A percentile compares a stretch with the other conserved stretches of the same genome.
These are phyloP conservation scores for Meloidogyne chitwoodi DNA, from an alignment of 1,140 invertebrate genomes.

Conservation along the genomic window DNA sequence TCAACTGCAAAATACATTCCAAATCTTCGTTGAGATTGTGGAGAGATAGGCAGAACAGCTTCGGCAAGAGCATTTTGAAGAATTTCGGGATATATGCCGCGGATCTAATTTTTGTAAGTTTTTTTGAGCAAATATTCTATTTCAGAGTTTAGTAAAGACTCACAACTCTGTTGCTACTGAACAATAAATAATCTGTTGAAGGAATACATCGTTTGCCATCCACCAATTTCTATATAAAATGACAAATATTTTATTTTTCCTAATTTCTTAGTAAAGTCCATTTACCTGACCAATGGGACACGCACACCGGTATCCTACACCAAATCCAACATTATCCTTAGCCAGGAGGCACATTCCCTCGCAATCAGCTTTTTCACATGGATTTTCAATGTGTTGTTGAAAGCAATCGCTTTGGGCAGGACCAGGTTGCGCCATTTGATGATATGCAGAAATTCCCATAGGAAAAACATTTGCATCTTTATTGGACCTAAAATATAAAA, in stretches of 20 bases:
- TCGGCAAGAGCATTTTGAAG: constrained; percentile 84
- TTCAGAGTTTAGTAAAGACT: too few relatives aligned
- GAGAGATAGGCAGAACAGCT: constrained; percentile 77
- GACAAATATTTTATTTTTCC: constrained; percentile 61
- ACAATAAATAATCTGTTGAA: constrained; percentile 87
- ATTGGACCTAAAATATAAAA: constrained; percentile 35
- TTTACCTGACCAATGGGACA: constrained; percentile 75
- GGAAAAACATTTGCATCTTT: constrained; percentile 59
- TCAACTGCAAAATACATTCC: constrained; percentile 88
- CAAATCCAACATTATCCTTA: constrained; percentile 70
- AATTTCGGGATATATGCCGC: constrained; percentile 84
- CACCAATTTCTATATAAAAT: constrained; percentile 47
- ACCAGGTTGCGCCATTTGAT: constrained; percentile 54
- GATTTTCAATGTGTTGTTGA: constrained; percentile 67
- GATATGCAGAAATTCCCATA: constrained; percentile 58
- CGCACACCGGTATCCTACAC: constrained; percentile 83
- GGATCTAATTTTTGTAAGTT: constrained; percentile 55
- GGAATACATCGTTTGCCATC: constrained; percentile 78
- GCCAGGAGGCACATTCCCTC: constrained; percentile 92
- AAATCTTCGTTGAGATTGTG: constrained; percentile 83
- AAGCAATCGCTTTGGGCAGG: constrained; percentile 55
- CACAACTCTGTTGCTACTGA: constrained; percentile 92
- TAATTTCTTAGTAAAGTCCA: neutral
- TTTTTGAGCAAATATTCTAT: too few relatives aligned
- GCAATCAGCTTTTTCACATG: constrained; percentile 87